These are phyloP conservation scores for Psittacula echo DNA, from an alignment of 2,797 vertebrate species.

Conservation along the genomic window DNA sequence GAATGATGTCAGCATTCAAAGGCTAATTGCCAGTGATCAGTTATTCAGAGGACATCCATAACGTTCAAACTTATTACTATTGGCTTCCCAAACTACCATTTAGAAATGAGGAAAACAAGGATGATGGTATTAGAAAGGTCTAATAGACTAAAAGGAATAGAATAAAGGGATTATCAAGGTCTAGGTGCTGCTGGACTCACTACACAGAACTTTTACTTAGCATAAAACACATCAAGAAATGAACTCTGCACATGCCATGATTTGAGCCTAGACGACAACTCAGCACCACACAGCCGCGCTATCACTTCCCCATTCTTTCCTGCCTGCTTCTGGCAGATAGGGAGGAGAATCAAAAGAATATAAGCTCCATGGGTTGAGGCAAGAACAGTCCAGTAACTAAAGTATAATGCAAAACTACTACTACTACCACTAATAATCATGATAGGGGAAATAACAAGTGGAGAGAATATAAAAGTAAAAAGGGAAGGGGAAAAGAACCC, in stretches of 20 bases:
- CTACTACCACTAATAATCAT: neutral
- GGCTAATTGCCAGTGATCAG: neutral
- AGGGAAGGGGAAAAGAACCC: neutral
- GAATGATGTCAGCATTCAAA: neutral
- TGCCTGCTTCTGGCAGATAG: neutral
- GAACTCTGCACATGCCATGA: neutral
- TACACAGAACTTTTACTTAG: neutral
- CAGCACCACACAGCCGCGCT: neutral
- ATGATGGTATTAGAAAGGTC: neutral
- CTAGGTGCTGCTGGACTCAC: neutral
- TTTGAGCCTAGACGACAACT: neutral
- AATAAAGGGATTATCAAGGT: neutral
- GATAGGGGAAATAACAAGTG: neutral
- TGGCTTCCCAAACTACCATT: neutral
- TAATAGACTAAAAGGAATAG: neutral
- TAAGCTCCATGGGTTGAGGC: neutral
- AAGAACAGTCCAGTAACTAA: neutral
- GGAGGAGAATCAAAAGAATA: neutral
- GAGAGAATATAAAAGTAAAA: neutral
- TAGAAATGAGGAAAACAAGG: neutral
- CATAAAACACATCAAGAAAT: neutral
- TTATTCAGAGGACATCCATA: neutral
- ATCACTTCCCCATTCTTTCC: neutral
- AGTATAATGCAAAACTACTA: neutral
- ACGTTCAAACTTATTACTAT: neutral